phyloP scores from a whole-genome alignment of 2,888 invertebrate genomes.

The Cyclophora albipunctata region DNA sequence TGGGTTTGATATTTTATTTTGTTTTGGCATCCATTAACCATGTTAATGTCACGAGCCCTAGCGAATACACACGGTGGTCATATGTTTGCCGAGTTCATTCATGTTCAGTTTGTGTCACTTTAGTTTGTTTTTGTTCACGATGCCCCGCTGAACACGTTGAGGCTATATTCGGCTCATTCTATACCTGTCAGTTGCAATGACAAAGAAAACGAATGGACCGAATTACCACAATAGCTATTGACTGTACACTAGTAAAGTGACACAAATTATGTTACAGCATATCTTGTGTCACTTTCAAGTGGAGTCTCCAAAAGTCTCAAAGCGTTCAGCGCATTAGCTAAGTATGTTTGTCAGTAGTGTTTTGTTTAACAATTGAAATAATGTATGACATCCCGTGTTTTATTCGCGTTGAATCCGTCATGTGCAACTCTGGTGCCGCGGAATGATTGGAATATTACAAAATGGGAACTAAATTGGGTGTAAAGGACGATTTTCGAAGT shows the following conservation, averaged over 20 bases:
- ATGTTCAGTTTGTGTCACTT: conserved; percentile 62
- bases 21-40: conserved; percentile 35
- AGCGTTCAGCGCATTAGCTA: conserved; percentile 11
- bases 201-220: no score
- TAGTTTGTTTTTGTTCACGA: conserved; percentile 49
- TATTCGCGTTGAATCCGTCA: conserved; percentile 77
- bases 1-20: conserved; percentile 24
- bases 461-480: conserved; percentile 43
- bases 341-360: conserved; percentile 61
- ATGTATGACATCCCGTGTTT: conserved; percentile 77
- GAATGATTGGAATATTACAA: conserved; percentile 41
- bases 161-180: neutral
- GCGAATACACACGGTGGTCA: conserved; percentile 76
- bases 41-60: conserved; percentile 53
- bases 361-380: conserved; percentile 66
- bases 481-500: conserved; percentile 74
- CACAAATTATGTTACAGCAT: no score
- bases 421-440: conserved; percentile 69
- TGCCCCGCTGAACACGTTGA: conserved; percentile 16
- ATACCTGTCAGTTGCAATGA: neutral
- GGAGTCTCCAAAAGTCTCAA: conserved; percentile 5
- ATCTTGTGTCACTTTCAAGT: neutral
- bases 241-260: no score
- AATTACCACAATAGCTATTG: conserved; percentile 45
- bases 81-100: conserved; percentile 70